Conservation (phyloP, 2,797 vertebrate species). For the Carduelis carduelis region DNA sequence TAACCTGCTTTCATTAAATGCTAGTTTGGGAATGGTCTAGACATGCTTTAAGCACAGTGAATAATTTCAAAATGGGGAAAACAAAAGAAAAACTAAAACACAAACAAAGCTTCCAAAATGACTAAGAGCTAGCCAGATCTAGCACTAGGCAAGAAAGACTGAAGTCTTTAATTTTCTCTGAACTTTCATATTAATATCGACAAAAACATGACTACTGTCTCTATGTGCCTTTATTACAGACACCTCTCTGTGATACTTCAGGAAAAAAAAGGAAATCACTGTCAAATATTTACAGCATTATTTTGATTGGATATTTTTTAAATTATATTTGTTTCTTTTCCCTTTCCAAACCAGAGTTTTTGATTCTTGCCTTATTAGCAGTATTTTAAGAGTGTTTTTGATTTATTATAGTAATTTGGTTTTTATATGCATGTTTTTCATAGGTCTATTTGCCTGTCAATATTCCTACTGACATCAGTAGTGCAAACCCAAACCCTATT, state of each 20-base stretch:
- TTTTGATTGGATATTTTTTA: background rate
- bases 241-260: background rate
- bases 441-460: background rate
- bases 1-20: constrained; percentile 36
- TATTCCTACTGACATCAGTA: background rate
- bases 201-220: background rate
- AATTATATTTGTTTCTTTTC: background rate
- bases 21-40: background rate
- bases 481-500: background rate
- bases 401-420: background rate
- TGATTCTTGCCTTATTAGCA: background rate
- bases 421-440: background rate
- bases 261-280: background rate
- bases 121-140: background rate
- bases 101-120: background rate
- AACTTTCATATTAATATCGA: background rate
- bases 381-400: background rate
- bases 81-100: background rate
- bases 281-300: background rate
- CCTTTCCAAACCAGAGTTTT: background rate
- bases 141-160: background rate
- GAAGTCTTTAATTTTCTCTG: background rate
- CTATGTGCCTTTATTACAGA: background rate
- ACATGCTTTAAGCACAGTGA: background rate
- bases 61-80: background rate